Evolutionary conservation across 2,888 invertebrate genomes (phyloP), one percentile per base, ranked within the genome.

Genomic region (Caenorhabditis sinica): DNA sequence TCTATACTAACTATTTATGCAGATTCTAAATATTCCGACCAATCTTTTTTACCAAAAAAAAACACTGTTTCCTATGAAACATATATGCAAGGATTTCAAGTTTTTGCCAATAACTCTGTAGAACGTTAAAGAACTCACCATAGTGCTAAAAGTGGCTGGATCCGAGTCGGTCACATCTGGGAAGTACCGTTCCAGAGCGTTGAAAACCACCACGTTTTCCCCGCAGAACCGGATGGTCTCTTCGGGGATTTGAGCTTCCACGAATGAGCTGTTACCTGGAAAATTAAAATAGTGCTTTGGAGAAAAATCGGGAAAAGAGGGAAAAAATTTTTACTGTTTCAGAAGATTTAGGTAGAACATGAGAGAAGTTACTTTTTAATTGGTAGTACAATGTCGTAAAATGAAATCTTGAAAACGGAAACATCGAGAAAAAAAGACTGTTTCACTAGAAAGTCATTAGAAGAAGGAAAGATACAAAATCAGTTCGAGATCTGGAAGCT

Each of bases 211-310:
- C 0, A 92, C 86, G 74, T 92, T 92, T 79, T 92, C 92, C 11
- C 90, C 89, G 43, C 90, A 88, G 79, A 90, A 92, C 2, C 92
- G 89, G 53, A 90, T 82, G 23, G 90, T 88, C 53, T 91, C 91
- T 58, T 91, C 91, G 8, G 86, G 88, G 20, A 91, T 83, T 13
- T 86, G 72, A 1, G 86, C 83, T 36, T 88, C 87, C 17, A 83
- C 85, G 56, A 30, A 71, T 13, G 74, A n/a, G 17, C 33, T 30
- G 45, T 53, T 61, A 2, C 76, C 85, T 85, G 76, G 1, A 80
- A 80, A 40, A 58, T 60, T 13, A 20, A 20, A 33, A 17, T 33
- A 33, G 5, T 9, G 11, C 17, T 33, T 25, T 28, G 20, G 20
- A 6, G 9, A 8, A 23, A 53, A 53, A 53, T 9, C 2, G 5